Evolutionary conservation across 2,113 vertebrate species (phyloP).

Genomic region (Chlorodrepanis virens): DNA sequence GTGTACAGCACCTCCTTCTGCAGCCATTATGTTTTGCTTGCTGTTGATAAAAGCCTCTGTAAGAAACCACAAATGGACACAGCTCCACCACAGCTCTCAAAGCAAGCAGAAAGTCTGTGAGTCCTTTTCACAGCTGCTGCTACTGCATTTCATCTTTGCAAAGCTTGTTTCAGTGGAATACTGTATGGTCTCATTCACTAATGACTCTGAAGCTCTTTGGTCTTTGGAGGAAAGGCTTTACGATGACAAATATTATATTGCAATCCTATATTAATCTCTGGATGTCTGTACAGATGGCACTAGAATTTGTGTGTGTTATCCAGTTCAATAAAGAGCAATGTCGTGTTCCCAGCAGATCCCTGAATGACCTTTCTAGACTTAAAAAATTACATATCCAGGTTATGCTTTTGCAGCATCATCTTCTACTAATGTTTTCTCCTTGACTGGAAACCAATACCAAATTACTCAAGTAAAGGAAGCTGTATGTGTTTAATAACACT

Average conservation of each 20-base stretch:
- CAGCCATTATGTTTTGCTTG: not conserved
- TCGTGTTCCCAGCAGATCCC: not conserved
- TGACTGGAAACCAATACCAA: not conserved
- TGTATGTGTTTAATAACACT: not conserved
- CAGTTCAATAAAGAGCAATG: not conserved
- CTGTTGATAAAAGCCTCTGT: not conserved
- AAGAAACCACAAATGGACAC: not conserved
- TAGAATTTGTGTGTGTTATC: not conserved
- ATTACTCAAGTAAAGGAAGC: not conserved
- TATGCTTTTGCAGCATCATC: not conserved
- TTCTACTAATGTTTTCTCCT: not conserved
- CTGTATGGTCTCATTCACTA: not conserved
- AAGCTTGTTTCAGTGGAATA: not conserved
- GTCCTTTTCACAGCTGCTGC: not conserved
- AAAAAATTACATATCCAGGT: not conserved
- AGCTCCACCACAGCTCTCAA: not conserved
- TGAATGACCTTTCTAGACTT: not conserved
- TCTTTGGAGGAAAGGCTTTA: constrained; percentile 5
- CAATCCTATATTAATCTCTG: constrained; percentile 11
- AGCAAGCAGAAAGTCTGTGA: not conserved
- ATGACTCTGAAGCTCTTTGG: not conserved
- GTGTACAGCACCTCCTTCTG: not conserved
- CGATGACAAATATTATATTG: not conserved
- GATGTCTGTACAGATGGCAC: not conserved
- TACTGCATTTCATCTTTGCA: not conserved